Evolutionary conservation across 2,113 vertebrate genomes (phyloP).

Genomic region (Craseonycteris thonglongyai): DNA sequence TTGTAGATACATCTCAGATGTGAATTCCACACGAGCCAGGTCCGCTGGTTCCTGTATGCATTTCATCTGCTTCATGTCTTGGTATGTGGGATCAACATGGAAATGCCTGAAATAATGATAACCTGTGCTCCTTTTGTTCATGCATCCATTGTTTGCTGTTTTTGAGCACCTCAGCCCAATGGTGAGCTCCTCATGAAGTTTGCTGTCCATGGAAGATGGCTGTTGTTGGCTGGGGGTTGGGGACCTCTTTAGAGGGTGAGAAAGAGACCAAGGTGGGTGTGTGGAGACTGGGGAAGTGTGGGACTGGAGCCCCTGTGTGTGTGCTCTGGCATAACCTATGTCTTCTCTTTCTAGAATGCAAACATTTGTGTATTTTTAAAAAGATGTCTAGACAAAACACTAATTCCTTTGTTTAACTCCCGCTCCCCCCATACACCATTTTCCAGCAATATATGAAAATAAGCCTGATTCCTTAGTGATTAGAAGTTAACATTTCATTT

Average conservation of each 20-base stretch:
- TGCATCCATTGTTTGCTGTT: accelerated
- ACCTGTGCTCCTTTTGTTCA: neutral
- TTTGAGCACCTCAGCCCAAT: neutral
- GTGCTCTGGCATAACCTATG: neutral
- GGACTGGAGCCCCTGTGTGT: neutral
- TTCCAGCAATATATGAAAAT: neutral
- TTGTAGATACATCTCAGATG: neutral
- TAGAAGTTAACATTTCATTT: neutral
- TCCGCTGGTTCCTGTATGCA: accelerated
- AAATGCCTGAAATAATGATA: neutral
- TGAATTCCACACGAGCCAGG: neutral
- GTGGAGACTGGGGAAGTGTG: neutral
- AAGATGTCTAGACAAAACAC: neutral
- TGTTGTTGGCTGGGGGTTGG: too few relatives aligned
- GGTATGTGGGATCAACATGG: neutral
- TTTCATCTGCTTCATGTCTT: neutral
- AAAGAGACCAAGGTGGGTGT: neutral
- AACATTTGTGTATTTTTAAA: neutral
- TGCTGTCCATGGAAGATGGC: too few relatives aligned
- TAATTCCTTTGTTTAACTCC: neutral
- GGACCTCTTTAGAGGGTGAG: neutral
- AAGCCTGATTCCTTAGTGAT: neutral
- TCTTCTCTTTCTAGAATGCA: neutral
- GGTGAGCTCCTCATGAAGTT: too few relatives aligned
- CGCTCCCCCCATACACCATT: too few relatives aligned